These are phyloP conservation scores for Chaetogeoica ovagalla DNA, from an alignment of 2,888 invertebrate species.

Conservation along the genomic window DNA sequence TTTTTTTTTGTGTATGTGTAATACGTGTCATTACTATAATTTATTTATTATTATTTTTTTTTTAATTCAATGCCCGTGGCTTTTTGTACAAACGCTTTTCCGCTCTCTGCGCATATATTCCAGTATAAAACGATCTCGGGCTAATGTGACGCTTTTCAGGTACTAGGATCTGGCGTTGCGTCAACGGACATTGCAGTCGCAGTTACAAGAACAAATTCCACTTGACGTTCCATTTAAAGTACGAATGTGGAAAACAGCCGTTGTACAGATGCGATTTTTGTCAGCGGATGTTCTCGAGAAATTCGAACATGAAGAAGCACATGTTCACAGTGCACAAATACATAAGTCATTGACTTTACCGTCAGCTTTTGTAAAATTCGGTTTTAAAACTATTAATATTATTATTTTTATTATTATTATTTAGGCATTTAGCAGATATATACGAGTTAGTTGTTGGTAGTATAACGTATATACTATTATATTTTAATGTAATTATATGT, in stretches of 20 bases:
- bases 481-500: too few species aligned
- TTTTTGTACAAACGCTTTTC: slow-evolving; percentile 44
- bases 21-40: not conserved
- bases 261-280: slow-evolving; percentile 51
- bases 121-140: slow-evolving; percentile 17
- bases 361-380: not conserved
- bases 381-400: not conserved
- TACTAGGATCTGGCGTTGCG: slow-evolving; percentile 34
- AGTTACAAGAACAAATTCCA: slow-evolving; percentile 55
- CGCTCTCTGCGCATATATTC: not conserved
- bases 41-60: slow-evolving; percentile 17
- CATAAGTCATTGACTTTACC: slow-evolving; percentile 16
- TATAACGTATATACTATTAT: too few species aligned
- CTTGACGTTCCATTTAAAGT: slow-evolving; percentile 59
- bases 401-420: not conserved
- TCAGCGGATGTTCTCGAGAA: slow-evolving; percentile 49
- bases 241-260: slow-evolving; percentile 60
- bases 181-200: slow-evolving; percentile 54
- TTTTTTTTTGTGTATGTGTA: too few species aligned
- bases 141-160: slow-evolving; percentile 39
- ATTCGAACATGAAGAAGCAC: slow-evolving; percentile 53
- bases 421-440: too few species aligned
- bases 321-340: slow-evolving; percentile 40
- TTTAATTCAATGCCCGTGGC: too few species aligned
- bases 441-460: too few species aligned